Base-by-base conservation (phyloP, 2,113 vertebrate species). In the Panthera leo region DNA sequence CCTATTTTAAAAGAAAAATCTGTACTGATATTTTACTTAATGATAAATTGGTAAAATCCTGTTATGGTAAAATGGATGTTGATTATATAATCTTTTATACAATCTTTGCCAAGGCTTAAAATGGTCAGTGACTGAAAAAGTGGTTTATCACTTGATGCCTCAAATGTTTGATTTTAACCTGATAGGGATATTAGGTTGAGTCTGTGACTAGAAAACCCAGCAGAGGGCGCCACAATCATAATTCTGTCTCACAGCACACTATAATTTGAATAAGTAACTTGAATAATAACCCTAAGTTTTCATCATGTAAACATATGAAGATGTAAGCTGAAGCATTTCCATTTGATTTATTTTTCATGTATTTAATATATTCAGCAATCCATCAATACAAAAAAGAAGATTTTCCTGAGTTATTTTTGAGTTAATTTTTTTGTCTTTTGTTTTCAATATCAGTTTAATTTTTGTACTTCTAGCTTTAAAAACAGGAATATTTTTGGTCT, bases 191-290 rank as follows among this genome's bases (percentile, higher is more conserved):
- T 12, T 73, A 31, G 58, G 19, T 85, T 86, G 75, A 48, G 9
- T 92, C 90, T 91, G 71, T 97, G 63, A 75, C 9, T 83, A 14
- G 15, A 94, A 98, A 96, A 5, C 94, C 96, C 99, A 99, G 98
- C 98, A 99, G 99, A 99, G 98, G 99, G 99, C 98, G 94, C 98
- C 97, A 58, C 94, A 98, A 98, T 97, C 98, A 98, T 96, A 98
- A 98, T 97, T 93, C 97, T 98, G 75, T 92, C 68, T 80, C 55
- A 85, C 4, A 76, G 75, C 6, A 42, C 48, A 58, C 8, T 73
- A 10, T 70, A 92, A 36, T 78, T 89, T 27, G 23, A 55, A 34
- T 80, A 91, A 93, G 58, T 93, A 88, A 65, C 51, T 78, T 86
- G 83, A 95, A 53, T 45, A 85, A 42, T 73, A 91, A 73, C 18